Evolutionary conservation across 2,888 invertebrate species (phyloP).

Genomic region (Metopia argyrocephala): DNA sequence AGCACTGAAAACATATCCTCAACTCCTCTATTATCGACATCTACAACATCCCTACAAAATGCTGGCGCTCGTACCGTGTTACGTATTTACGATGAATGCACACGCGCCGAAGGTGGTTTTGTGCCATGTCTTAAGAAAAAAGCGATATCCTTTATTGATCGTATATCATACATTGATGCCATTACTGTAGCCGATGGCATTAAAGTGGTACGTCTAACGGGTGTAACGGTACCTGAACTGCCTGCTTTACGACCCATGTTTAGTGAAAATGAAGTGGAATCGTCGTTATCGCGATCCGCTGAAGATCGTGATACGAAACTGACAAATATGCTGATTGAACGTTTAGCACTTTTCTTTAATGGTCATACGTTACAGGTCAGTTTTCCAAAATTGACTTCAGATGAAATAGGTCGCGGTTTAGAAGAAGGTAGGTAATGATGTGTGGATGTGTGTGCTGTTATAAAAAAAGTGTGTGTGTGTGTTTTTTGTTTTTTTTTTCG

Average conservation of each 20-base stretch:
- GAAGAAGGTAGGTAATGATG: slow-evolving; percentile 84
- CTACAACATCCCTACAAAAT: slow-evolving; percentile 74
- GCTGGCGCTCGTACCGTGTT: slow-evolving; percentile 84
- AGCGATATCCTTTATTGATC: slow-evolving; percentile 88
- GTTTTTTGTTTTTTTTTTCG: too few relatives aligned
- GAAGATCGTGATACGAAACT: slow-evolving; percentile 85
- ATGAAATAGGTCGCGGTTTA: slow-evolving; percentile 84
- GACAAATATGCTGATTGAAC: slow-evolving; percentile 85
- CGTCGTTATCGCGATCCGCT: slow-evolving; percentile 81
- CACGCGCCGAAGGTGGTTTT: slow-evolving; percentile 83
- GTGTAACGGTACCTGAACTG: slow-evolving; percentile 67
- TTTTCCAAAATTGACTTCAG: slow-evolving; percentile 85
- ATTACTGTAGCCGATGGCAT: slow-evolving; percentile 84
- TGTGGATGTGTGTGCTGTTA: too few relatives aligned
- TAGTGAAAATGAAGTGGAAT: slow-evolving; percentile 85
- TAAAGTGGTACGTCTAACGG: slow-evolving; percentile 82
- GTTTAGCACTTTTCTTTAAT: slow-evolving; percentile 85
- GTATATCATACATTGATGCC: slow-evolving; percentile 85
- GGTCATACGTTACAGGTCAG: slow-evolving; percentile 88
- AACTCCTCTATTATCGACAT: slow-evolving; percentile 37
- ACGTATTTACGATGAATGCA: slow-evolving; percentile 89
- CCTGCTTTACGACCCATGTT: slow-evolving; percentile 77
- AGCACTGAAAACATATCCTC: slow-evolving; percentile 74
- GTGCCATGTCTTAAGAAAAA: slow-evolving; percentile 89
- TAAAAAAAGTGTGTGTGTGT: too few relatives aligned